Evolutionary conservation across 2,888 invertebrate species (phyloP).

Genomic region (Capitulum mitella): DNA sequence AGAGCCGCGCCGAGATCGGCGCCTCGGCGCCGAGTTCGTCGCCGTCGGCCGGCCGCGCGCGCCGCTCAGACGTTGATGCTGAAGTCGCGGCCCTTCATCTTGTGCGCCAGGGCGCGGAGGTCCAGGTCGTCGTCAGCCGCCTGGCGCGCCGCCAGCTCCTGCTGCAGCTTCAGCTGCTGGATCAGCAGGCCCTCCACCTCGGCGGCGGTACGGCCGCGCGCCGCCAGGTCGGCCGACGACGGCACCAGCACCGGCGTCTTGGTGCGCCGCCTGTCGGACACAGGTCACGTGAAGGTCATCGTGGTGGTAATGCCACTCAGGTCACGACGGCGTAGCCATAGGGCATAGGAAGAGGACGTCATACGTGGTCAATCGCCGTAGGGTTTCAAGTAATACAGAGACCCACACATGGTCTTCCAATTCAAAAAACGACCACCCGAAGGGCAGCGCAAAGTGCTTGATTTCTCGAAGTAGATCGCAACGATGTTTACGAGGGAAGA

Average conservation of each 20-base stretch:
- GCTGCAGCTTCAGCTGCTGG: slow-evolving; percentile 3
- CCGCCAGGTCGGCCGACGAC: neutral
- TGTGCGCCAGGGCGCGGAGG: slow-evolving; percentile 13
- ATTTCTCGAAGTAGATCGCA: no score
- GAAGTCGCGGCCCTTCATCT: slow-evolving; percentile 5
- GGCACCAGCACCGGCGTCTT: slow-evolving; percentile 5
- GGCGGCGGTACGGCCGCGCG: neutral
- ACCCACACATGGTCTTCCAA: no score
- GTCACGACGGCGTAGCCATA: neutral
- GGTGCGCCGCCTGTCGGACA: neutral
- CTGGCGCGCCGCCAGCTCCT: neutral
- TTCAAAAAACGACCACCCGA: no score
- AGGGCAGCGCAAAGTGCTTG: no score
- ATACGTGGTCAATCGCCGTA: no score
- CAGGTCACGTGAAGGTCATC: neutral
- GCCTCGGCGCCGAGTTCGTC: neutral
- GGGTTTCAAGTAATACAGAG: no score
- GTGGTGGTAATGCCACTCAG: no score
- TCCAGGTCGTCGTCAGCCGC: neutral
- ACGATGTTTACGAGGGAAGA: no score
- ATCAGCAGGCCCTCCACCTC: neutral
- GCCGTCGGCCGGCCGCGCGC: neutral
- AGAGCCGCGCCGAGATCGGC: neutral
- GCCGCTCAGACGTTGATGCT: slow-evolving; percentile 12
- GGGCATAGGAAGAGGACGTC: no score